These are phyloP conservation scores for Gymnocephalus cernua DNA, from an alignment of 2,113 vertebrate species.

Conservation along the genomic window DNA sequence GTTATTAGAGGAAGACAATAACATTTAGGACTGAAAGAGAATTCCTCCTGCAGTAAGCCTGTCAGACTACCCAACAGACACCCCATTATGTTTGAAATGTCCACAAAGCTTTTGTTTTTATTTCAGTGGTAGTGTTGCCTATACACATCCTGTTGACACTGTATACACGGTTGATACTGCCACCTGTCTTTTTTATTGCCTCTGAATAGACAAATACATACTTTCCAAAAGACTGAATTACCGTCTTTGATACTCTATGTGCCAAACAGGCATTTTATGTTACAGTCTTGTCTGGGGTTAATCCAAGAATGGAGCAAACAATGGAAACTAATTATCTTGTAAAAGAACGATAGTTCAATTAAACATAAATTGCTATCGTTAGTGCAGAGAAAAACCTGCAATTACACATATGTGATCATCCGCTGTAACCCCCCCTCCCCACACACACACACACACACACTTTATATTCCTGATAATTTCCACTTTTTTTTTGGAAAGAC, in stretches of 20 bases:
- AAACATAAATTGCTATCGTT: not conserved
- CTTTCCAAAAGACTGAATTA: slow-evolving; percentile 37
- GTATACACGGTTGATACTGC: slow-evolving; percentile 75
- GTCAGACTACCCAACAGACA: slow-evolving; percentile 44
- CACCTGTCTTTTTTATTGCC: slow-evolving; percentile 77
- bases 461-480: not conserved
- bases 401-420: not conserved
- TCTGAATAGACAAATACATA: slow-evolving; percentile 60
- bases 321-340: not conserved
- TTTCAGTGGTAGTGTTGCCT: slow-evolving; percentile 78
- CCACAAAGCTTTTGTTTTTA: slow-evolving; percentile 83
- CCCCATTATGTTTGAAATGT: slow-evolving; percentile 80
- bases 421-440: not conserved
- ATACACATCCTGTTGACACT: slow-evolving; percentile 85
- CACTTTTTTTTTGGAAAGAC: not conserved
- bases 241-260: slow-evolving; percentile 45
- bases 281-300: not conserved
- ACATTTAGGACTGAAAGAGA: slow-evolving; percentile 1
- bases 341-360: not conserved
- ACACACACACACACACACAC: no score
- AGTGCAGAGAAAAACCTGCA: not conserved
- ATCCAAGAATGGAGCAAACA: not conserved
- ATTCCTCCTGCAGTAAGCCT: slow-evolving; percentile 26
- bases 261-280: not conserved
- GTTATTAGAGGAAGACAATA: slow-evolving; percentile 16